Evolutionary conservation across 2,888 invertebrate species (phyloP).

Genomic region (Leucophenga montana): DNA sequence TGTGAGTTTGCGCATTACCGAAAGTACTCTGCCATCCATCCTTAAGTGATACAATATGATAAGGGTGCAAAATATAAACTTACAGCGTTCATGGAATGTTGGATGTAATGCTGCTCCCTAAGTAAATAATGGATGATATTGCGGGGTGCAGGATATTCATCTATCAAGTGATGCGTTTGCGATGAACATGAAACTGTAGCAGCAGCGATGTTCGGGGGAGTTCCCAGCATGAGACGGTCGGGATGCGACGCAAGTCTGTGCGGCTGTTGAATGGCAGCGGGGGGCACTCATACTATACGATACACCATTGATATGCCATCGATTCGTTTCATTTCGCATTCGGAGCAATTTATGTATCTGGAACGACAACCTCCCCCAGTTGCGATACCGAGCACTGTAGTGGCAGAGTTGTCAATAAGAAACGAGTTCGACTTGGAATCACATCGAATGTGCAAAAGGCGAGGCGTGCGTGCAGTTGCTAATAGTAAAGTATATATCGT

Average conservation of each 20-base stretch:
- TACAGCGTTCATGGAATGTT: no score
- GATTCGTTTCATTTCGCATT: conserved; percentile 10
- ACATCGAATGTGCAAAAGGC: no score
- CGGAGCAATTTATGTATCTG: conserved; percentile 47
- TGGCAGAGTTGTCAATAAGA: neutral
- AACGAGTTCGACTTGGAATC: neutral
- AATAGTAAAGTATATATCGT: conserved; percentile 40
- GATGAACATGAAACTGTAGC: neutral
- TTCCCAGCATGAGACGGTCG: neutral
- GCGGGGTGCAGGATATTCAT: no score
- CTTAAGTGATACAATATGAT: no score
- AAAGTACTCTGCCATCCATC: neutral
- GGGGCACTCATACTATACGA: neutral
- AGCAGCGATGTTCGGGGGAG: neutral
- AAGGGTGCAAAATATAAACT: no score
- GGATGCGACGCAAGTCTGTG: no score
- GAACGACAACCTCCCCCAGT: conserved; percentile 51
- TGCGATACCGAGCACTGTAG: neutral
- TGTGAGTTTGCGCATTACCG: neutral
- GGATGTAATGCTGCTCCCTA: no score
- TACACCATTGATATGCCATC: neutral
- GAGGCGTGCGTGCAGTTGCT: conserved; percentile 29
- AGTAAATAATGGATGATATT: no score
- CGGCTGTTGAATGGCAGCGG: neutral
- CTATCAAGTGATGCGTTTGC: neutral